Percentiles rank a stretch among this genome's conserved stretches.
phyloP scores from a whole-genome alignment of 2,797 vertebrate genomes.

The Sebastes minor region DNA sequence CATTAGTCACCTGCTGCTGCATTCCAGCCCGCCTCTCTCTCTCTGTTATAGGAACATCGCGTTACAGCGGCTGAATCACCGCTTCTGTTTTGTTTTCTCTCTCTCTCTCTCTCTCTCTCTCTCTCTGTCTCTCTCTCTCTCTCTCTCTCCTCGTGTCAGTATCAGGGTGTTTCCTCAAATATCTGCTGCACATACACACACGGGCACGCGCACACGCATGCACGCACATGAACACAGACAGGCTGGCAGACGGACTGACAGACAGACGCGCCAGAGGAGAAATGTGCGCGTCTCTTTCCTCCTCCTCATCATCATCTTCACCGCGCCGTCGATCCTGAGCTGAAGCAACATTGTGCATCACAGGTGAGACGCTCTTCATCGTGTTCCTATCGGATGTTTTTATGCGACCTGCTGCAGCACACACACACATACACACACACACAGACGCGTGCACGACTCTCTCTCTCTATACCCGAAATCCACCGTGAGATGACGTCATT shows the following conservation, averaged over 20 bases:
- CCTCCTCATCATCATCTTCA: not conserved
- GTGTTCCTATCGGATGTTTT: slow-evolving; percentile 22
- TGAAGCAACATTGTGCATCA: not conserved
- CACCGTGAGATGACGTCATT: slow-evolving; percentile 83
- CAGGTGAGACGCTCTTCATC: slow-evolving; percentile 53
- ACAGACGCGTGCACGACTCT: not conserved
- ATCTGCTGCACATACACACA: not conserved
- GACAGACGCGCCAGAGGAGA: slow-evolving; percentile 28
- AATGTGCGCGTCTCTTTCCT: slow-evolving; percentile 28
- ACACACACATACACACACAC: not conserved
- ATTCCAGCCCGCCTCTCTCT: not conserved
- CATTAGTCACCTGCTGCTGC: slow-evolving; percentile 32
- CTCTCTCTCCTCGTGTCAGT: slow-evolving; percentile 4
- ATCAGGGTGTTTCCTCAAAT: slow-evolving; percentile 73
- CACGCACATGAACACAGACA: not conserved
- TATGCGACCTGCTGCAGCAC: slow-evolving; percentile 46
- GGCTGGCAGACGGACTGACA: slow-evolving; percentile 19
- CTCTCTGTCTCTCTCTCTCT: not conserved
- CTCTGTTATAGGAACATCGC: not conserved
- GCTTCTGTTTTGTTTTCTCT: not conserved
- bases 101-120: not conserved
- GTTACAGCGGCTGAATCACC: slow-evolving; percentile 9
- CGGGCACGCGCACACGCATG: not conserved
- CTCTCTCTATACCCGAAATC: slow-evolving; percentile 24
- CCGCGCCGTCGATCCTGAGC: slow-evolving; percentile 25